Evolutionary conservation across 2,797 vertebrate genomes (phyloP), one percentile per base, ranked within the genome.

Genomic region (Myotis planiceps): DNA sequence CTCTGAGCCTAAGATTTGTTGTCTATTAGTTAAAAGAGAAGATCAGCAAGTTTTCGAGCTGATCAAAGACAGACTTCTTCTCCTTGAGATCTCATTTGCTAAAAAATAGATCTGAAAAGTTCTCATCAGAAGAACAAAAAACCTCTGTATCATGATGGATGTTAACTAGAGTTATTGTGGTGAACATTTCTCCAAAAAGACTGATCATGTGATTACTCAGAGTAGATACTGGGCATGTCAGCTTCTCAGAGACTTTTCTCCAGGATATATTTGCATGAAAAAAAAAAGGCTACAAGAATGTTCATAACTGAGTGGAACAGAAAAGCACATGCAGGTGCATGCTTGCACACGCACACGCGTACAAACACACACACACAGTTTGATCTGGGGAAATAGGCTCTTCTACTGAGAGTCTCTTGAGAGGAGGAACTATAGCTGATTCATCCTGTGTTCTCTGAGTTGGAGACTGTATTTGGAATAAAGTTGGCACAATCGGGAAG

Each of bases 291-390:
- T 39, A 18, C 23, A 34, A 45, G 71, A 83, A 66, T 72, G 55
- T 27, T 72, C 25, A n/a, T 21, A 90, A 49, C 13, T 65, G 84
- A 91, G 51, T 9, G 1, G 80, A 39, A 78, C 4, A 53, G 47
- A 45, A 34, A 71, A 81, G 91, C 4, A 16, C 16, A 60, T 16
- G 25, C 14, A 2, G 8, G 9, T 55, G 21, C 9, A 23, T 32
- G 7, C 29, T 10, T 4, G 4, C 7, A 2, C 12, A 6, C 6
- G 2, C 18, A 3, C 23, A 23, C 45, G 3, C 3, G 45, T 13
- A 10, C 25, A 82, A 9, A 42, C 8, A 25, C 39, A 25, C 3
- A 9, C 27, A 45, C 58, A 37, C 15, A 78, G 6, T 49, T 65
- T 88, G 23, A 51, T 9, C 9, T 42, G 7, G 21, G 51, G 49